Percentiles rank a stretch among this genome's conserved stretches.
Conservation (phyloP, 2,888 invertebrate genomes). For the Endomychus coccineus region DNA sequence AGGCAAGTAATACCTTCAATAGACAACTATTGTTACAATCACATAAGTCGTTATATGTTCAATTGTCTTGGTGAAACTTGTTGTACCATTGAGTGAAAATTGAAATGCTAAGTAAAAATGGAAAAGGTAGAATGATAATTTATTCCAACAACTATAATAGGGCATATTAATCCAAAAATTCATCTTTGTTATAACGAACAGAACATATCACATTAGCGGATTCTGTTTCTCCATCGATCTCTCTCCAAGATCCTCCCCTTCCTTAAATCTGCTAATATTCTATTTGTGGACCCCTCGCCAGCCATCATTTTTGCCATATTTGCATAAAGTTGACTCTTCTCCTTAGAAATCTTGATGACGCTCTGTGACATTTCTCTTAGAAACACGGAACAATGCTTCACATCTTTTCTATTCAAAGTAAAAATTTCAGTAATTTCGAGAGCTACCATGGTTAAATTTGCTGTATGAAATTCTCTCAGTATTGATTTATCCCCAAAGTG, state of each 20-base stretch:
- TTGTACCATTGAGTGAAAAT: no score
- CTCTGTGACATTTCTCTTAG: slow-evolving; percentile 43
- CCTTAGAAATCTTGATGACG: slow-evolving; percentile 42
- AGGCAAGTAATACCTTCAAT: no score
- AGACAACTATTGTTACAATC: no score
- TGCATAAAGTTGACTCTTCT: slow-evolving; percentile 38
- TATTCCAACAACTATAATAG: no score
- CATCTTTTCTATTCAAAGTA: slow-evolving; percentile 27
- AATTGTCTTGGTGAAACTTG: no score
- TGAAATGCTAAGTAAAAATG: no score
- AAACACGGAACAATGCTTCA: slow-evolving; percentile 16
- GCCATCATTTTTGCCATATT: slow-evolving; percentile 8
- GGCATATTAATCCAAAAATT: no score
- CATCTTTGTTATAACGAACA: no score
- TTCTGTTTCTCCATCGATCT: slow-evolving; percentile 7
- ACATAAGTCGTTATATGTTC: no score
- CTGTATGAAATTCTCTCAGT: slow-evolving; percentile 16
- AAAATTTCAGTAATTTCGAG: slow-evolving; percentile 39
- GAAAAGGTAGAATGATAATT: no score
- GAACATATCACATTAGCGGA: no score
- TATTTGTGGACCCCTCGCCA: slow-evolving; percentile 6
- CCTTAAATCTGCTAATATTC: slow-evolving; percentile 8
- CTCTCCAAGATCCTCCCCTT: slow-evolving; percentile 9
- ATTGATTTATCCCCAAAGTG: slow-evolving; percentile 47
- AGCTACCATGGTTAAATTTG: slow-evolving; percentile 25